Percentiles rank a stretch among this genome's conserved stretches.
These are phyloP conservation scores for Gasteruption jaculator DNA, from an alignment of 2,888 invertebrate species.

Conservation along the genomic window DNA sequence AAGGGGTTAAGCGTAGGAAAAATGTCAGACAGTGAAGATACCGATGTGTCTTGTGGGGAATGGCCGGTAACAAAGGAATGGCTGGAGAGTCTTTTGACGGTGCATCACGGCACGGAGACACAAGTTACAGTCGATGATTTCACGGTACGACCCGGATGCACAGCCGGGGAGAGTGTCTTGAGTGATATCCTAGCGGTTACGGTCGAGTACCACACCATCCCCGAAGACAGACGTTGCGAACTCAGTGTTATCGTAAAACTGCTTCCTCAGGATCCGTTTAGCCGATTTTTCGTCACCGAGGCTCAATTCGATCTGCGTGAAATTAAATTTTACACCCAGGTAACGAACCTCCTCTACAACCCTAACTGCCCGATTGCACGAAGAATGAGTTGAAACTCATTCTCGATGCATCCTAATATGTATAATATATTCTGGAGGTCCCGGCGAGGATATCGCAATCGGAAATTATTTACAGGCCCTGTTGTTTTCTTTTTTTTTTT, in stretches of 20 bases:
- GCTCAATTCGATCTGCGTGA: constrained; percentile 79
- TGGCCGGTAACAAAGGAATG: constrained; percentile 59
- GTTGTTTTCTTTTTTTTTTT: too few relatives aligned
- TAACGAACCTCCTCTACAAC: constrained; percentile 45
- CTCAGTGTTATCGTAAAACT: constrained; percentile 68
- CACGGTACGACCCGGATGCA: constrained; percentile 58
- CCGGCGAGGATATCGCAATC: too few relatives aligned
- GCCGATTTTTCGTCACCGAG: constrained; percentile 74
- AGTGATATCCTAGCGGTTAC: constrained; percentile 75
- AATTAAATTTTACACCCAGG: constrained; percentile 77
- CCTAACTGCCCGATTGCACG: too few relatives aligned
- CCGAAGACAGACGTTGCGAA: constrained; percentile 43
- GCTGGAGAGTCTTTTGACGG: constrained; percentile 55
- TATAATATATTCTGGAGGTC: too few relatives aligned
- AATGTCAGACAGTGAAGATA: constrained; percentile 57
- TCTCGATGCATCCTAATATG: too few relatives aligned
- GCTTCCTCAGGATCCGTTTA: constrained; percentile 75
- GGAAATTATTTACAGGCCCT: too few relatives aligned
- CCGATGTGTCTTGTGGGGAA: constrained; percentile 50
- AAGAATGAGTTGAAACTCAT: too few relatives aligned
- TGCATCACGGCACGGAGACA: constrained; percentile 49
- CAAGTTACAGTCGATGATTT: constrained; percentile 53
- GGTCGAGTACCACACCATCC: constrained; percentile 59
- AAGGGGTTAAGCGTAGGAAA: constrained; percentile 7
- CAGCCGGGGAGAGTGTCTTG: constrained; percentile 69